These are phyloP conservation scores for Drosophila miranda DNA, from an alignment of 1,140 invertebrate species.

Conservation along the genomic window DNA sequence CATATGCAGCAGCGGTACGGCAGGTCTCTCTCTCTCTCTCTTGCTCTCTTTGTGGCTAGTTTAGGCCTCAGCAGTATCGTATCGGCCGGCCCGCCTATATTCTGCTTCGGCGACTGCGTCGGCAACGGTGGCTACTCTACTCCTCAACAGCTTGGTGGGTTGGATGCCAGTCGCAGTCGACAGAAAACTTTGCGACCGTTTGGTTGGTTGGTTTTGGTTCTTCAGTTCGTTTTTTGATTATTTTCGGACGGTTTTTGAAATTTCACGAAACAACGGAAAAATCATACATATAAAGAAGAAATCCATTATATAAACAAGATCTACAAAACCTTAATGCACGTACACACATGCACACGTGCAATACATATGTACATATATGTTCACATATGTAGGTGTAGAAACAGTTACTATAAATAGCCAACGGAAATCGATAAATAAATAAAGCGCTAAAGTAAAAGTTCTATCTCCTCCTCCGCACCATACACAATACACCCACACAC, in stretches of 20 bases:
- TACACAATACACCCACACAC: slow-evolving; percentile 1
- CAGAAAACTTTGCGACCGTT: slow-evolving; percentile 70
- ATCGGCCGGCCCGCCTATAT: too few species aligned
- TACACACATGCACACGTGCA: slow-evolving; percentile 32
- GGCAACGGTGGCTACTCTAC: too few species aligned
- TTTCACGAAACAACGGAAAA: slow-evolving; percentile 23
- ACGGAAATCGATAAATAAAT: slow-evolving; percentile 72
- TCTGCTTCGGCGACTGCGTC: too few species aligned
- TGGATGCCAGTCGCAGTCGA: slow-evolving; percentile 48
- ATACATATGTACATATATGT: slow-evolving; percentile 11
- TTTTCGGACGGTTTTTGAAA: slow-evolving; percentile 36
- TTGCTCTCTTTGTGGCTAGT: slow-evolving; percentile 35
- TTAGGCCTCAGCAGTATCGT: too few species aligned
- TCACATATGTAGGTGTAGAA: background rate
- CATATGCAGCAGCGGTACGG: too few species aligned
- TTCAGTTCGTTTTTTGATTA: slow-evolving; percentile 19
- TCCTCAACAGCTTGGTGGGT: slow-evolving; percentile 31
- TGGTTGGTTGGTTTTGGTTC: slow-evolving; percentile 55
- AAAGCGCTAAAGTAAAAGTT: slow-evolving; percentile 51
- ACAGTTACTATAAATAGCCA: slow-evolving; percentile 64
- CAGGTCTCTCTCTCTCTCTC: slow-evolving; percentile 22
- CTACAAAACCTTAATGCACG: slow-evolving; percentile 43
- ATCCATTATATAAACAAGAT: slow-evolving; percentile 68
- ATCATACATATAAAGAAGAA: slow-evolving; percentile 37
- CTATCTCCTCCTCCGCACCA: slow-evolving; percentile 12